phyloP scores from a whole-genome alignment of 2,113 vertebrate genomes.

The Podarcis raffonei region DNA sequence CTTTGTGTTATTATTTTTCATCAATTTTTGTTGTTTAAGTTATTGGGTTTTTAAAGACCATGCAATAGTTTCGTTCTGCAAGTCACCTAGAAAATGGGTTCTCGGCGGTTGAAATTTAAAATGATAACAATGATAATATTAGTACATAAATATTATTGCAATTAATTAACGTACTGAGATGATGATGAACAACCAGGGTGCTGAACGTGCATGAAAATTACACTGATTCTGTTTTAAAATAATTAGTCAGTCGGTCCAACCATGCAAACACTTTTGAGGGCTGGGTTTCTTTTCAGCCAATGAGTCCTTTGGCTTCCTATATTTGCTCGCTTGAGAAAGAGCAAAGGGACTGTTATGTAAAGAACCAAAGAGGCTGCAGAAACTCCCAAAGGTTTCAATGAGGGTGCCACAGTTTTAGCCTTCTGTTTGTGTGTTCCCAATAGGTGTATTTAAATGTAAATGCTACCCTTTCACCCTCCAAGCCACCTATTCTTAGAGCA shows the following conservation, averaged over 20 bases:
- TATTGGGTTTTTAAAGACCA: too few species aligned
- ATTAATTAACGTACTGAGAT: too few species aligned
- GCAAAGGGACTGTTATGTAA: slow-evolving; percentile 24
- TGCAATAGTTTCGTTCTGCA: too few species aligned
- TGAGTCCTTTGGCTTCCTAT: neutral
- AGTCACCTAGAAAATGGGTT: too few species aligned
- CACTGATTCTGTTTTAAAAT: slow-evolving; percentile 50
- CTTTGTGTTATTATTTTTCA: too few species aligned
- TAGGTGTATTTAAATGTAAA: slow-evolving; percentile 79
- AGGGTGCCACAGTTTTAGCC: slow-evolving; percentile 64
- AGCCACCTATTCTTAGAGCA: slow-evolving; percentile 72
- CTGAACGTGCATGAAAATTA: slow-evolving; percentile 42
- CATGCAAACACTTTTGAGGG: slow-evolving; percentile 34
- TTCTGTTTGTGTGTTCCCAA: slow-evolving; percentile 71
- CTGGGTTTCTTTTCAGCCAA: slow-evolving; percentile 28
- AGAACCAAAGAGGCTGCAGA: slow-evolving; percentile 31
- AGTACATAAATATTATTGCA: too few species aligned
- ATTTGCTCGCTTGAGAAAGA: slow-evolving; percentile 35
- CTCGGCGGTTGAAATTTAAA: too few species aligned
- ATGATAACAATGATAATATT: too few species aligned
- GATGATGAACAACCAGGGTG: neutral
- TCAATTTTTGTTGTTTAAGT: too few species aligned
- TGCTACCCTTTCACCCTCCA: slow-evolving; percentile 73
- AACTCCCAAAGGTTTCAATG: slow-evolving; percentile 59
- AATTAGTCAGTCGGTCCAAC: slow-evolving; percentile 30